A percentile compares a stretch with the other conserved stretches of the same genome.
These are phyloP conservation scores for Ophiothrix spiculata DNA, from an alignment of 35 echinoderm and acorn worm genomes.

Conservation along the genomic window DNA sequence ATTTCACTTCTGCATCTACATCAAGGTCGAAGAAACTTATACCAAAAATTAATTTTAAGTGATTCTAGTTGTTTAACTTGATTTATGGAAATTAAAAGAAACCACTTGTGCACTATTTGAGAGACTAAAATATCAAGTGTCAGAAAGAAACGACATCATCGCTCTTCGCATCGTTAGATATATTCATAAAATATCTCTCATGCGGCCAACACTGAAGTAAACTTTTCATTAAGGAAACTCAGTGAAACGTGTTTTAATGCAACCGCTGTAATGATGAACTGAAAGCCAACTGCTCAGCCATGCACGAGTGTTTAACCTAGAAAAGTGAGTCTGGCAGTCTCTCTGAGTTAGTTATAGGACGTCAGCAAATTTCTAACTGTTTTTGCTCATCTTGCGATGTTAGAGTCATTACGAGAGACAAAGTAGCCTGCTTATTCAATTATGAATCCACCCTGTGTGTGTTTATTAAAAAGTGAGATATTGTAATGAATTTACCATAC, in stretches of 20 bases:
- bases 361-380: no score
- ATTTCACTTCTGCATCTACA: no score
- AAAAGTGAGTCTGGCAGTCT: background rate
- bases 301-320: background rate
- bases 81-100: no score
- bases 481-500: background rate
- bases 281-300: background rate
- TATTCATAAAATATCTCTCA: background rate
- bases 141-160: no score
- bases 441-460: background rate
- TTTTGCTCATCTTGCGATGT: background rate
- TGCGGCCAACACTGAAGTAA: background rate
- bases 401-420: background rate
- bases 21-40: no score
- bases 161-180: background rate
- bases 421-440: slow-evolving; percentile 4
- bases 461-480: slow-evolving; percentile 9
- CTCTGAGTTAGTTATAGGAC: background rate
- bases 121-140: no score
- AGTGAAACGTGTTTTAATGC: background rate
- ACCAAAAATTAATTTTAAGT: no score
- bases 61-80: no score
- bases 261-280: background rate
- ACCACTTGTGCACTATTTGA: no score
- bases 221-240: background rate